Evolutionary conservation across 1,140 invertebrate genomes (phyloP).

Genomic region (Elysia chlorotica): DNA sequence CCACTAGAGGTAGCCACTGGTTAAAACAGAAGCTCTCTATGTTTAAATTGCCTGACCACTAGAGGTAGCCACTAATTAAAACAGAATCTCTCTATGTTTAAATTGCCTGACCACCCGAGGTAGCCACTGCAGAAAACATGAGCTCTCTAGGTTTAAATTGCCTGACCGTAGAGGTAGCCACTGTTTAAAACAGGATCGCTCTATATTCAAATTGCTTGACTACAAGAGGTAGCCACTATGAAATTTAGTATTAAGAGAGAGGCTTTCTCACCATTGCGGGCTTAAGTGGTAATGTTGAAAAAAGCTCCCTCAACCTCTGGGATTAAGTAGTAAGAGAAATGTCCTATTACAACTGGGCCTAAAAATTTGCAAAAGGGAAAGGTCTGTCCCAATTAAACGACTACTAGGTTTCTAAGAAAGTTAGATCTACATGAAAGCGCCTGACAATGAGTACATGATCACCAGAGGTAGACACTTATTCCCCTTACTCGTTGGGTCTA

Average conservation of each 20-base stretch:
- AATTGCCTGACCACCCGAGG: conserved; percentile 11
- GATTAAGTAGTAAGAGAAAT: no score
- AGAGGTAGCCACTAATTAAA: not conserved
- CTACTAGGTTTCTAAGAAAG: no score
- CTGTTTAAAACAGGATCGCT: not conserved
- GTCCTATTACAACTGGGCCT: no score
- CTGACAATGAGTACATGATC: not conserved
- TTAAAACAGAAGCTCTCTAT: not conserved
- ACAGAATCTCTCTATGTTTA: not conserved
- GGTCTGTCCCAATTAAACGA: no score
- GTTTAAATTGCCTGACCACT: not conserved
- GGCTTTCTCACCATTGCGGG: not conserved
- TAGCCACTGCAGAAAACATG: not conserved
- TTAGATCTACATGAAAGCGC: not conserved
- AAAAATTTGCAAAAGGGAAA: no score
- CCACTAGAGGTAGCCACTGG: not conserved
- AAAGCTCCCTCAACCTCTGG: not conserved
- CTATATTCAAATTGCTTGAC: conserved; percentile 1
- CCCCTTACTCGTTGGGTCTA: no score
- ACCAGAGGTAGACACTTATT: not conserved
- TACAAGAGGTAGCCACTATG: not conserved
- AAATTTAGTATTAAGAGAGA: not conserved
- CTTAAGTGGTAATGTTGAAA: not conserved
- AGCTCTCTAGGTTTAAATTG: not conserved
- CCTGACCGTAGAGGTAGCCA: not conserved